A percentile compares a stretch with the other conserved stretches of the same genome.
Evolutionary conservation across 2,113 vertebrate species (phyloP).

Genomic region (Menidia beryllina): DNA sequence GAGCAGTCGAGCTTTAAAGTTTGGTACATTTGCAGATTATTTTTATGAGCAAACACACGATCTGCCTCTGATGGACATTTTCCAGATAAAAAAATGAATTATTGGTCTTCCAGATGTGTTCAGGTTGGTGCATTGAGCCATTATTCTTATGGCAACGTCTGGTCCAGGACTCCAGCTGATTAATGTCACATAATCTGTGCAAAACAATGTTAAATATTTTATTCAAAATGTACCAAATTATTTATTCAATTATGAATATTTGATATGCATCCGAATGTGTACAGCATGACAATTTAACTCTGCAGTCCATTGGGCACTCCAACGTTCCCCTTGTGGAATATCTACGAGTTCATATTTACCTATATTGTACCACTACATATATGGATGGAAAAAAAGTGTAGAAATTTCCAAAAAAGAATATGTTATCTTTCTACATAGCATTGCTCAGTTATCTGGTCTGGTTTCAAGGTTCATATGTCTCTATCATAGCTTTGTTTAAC

Average conservation of each 20-base stretch:
- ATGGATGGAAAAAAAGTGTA: neutral
- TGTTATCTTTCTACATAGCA: no score
- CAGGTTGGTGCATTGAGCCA: neutral
- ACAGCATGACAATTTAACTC: slow-evolving; percentile 25
- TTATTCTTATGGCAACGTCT: neutral
- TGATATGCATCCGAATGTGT: slow-evolving; percentile 39
- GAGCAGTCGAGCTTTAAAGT: neutral
- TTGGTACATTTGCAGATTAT: no score
- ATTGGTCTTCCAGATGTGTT: neutral
- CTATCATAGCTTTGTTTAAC: no score
- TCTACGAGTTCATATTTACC: neutral
- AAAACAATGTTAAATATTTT: slow-evolving; percentile 51
- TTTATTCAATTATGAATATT: slow-evolving; percentile 47
- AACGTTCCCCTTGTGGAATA: neutral
- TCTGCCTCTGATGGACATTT: no score
- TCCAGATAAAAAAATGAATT: no score
- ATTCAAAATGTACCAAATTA: slow-evolving; percentile 43
- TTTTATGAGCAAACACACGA: no score
- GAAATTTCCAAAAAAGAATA: neutral
- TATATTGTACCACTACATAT: neutral
- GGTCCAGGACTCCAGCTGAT: neutral
- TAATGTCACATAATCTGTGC: slow-evolving; percentile 28
- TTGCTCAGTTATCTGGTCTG: no score
- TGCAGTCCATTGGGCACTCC: neutral
- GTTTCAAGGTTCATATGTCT: no score